Base-by-base conservation (phyloP, 2,113 vertebrate genomes). In the Saimiri boliviensis region DNA sequence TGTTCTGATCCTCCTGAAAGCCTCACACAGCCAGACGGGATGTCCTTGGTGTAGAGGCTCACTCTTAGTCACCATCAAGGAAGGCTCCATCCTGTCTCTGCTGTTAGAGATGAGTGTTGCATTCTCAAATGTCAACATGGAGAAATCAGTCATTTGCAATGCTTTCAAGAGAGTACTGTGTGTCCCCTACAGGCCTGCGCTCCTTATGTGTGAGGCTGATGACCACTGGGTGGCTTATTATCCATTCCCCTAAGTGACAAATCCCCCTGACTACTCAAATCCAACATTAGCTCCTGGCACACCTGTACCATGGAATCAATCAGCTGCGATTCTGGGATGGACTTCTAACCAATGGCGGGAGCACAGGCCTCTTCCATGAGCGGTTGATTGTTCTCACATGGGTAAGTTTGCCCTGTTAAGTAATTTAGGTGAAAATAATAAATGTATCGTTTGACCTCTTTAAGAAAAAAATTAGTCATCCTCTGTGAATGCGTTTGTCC, bases 251-350 rank as follows among this genome's bases (percentile, higher is more conserved):
- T 12, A 1, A 8, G 2, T 3, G 32, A 12, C 17, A 27, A 58
- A 47, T 37, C 8, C 52, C 49, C 1, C 17, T 0, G 11, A 68
- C 5, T 9, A 3, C 42, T 27, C 45, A 20, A 2, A 42, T 5
- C 20, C 5, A 8, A 13, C 0, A 3, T 7, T 0, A 0, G 0
- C 37, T 19, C 68, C 1, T 10, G 16, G 63, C 49, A 45, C 30
- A 1, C 1, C 14, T 0, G 1, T 20, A 2, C 30, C 0, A 27
- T 45, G 45, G 14, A 6, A 2, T 20, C 2, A 20, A 23, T 47
- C 17, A 8, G 42, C 25, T 17, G 8, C 7, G 4, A 30, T 71
- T 56, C 20, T 19, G 8, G 21, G 4, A 1, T 13, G 37, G 49
- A 21, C 37, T n/a, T 91, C 21, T 45, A 16, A 13, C 6, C 1